phyloP scores from a whole-genome alignment of 2,888 invertebrate species.

The Callyntrura sp. region DNA sequence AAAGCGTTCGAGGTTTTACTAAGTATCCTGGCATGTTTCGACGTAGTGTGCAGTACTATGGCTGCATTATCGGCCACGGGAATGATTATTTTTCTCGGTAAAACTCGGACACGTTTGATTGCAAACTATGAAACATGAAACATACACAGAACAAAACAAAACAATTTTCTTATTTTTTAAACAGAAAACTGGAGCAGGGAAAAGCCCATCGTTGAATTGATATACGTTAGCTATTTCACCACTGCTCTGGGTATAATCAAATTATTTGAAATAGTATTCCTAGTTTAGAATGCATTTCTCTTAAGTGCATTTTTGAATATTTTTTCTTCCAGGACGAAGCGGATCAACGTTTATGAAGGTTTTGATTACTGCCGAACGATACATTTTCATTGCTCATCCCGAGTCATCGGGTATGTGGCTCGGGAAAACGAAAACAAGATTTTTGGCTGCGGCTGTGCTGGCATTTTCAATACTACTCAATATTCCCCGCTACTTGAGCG shows the following conservation, averaged over 20 bases:
- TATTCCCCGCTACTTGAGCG: conserved; percentile 35
- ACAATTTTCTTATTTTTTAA: conserved; percentile 3
- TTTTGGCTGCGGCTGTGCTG: neutral
- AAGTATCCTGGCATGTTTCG: conserved; percentile 37
- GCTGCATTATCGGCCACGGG: conserved; percentile 6
- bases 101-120: neutral
- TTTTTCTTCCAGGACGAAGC: conserved; percentile 1
- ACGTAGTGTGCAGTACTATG: conserved; percentile 51
- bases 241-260: conserved; percentile 39
- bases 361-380: conserved; percentile 57
- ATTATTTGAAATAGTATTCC: neutral
- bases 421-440: neutral
- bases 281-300: neutral
- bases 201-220: neutral
- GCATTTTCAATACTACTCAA: conserved; percentile 24
- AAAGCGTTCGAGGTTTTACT: conserved; percentile 59
- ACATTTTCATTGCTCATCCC: conserved; percentile 50
- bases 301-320: conserved; percentile 8
- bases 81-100: conserved; percentile 56
- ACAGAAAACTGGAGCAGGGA: conserved; percentile 54
- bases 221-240: conserved; percentile 31
- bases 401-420: conserved; percentile 2
- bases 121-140: neutral
- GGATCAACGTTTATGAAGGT: conserved; percentile 61
- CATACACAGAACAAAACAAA: too few species aligned